Evolutionary conservation across 1,140 invertebrate genomes (phyloP), one percentile per base, ranked within the genome.

Genomic region (Pogonognathellus flavescens): DNA sequence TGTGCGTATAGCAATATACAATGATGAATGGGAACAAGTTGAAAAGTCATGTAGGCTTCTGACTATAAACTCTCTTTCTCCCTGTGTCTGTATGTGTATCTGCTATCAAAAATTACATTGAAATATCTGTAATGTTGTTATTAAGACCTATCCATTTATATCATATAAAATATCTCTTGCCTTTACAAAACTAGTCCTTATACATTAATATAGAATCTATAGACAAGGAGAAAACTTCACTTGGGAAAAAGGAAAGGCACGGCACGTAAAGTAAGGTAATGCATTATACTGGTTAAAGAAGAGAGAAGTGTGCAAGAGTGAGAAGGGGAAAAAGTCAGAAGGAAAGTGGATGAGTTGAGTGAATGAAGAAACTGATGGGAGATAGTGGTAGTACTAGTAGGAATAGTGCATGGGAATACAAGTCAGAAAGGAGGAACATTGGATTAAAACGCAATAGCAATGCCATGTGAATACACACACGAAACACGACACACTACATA

Each of bases 291-390:
- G 70, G 70, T 76, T 76, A 76, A 41, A 76, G 70, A 25, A 50
- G 25, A 18, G 41, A 16, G 31, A 76, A 49, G 53, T 50, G 70
- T 76, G 14, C 70, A 76, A n/a, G 11, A 57, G 53, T 4, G 53
- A 13, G n/a, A 76, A n/a, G 70, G 70, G 70, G 31, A 18, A 18
- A 76, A 20, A 31, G 49, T 49, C 31, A 76, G 70, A 49, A 20
- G 70, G 49, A 76, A 76, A 76, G 70, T 76, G 70, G 70, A 76
- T 76, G 41, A 76, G 70, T 76, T 76, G 70, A 76, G 70, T 49
- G 70, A 76, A 76, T 76, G 31, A 76, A 76, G 70, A 76, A 66
- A 76, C 41, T 76, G 70, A 76, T 76, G 53, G 53, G 53, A 57
- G 53, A 57, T 57, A 57, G 53, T 57, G 53, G 53, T 57, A 9